Base-by-base conservation (phyloP, 2,888 invertebrate genomes). In the Xestia xanthographa region DNA sequence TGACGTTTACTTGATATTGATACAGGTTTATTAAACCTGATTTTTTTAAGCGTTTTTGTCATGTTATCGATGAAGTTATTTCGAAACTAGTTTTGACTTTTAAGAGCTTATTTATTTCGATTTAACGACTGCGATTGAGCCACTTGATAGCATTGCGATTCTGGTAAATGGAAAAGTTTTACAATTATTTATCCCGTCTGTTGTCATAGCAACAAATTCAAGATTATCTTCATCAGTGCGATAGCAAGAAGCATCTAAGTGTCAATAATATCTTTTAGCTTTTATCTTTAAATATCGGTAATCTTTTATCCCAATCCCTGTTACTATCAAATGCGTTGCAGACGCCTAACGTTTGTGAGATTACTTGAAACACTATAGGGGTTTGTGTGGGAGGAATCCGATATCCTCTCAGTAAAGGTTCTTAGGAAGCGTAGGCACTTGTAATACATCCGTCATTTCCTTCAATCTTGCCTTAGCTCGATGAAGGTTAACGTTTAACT, bases 51-150 rank as follows among this genome's bases (percentile, higher is more conserved):
- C 26, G 17, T 45, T 72, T 74, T 74, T 72, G 67, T 75, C 65
- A 75, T 60, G 45, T 73, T 79, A 77, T 71, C 48, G 73, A 74
- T 76, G 26, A 81, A 75, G 63, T 73, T 74, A 75, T 86, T 83
- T 68, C 66, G 45, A 74, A 86, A 86, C 79, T 74, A 67, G 75
- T 85, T 84, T 60, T 53, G 26, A 29, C 50, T 62, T 76, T 74
- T 71, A 73, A 56, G 50, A 70, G 68, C 41, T 43, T 66, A 68
- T 72, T 72, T 66, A 66, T 73, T 81, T 75, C 78, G n/a, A n/a
- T 62, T 80, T 71, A 71, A 72, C 43, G 45, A 68, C 70, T 66
- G 65, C 82, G 65, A 67, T 80, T 58, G 34, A 34, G 53, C 48
- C 50, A 66, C n/a, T 73, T 58, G 38, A 50, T 82, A 78, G 20